A percentile compares a stretch with the other conserved stretches of the same genome.
Conservation (phyloP, 2,888 invertebrate species). For the Heterodera filipjevi region DNA sequence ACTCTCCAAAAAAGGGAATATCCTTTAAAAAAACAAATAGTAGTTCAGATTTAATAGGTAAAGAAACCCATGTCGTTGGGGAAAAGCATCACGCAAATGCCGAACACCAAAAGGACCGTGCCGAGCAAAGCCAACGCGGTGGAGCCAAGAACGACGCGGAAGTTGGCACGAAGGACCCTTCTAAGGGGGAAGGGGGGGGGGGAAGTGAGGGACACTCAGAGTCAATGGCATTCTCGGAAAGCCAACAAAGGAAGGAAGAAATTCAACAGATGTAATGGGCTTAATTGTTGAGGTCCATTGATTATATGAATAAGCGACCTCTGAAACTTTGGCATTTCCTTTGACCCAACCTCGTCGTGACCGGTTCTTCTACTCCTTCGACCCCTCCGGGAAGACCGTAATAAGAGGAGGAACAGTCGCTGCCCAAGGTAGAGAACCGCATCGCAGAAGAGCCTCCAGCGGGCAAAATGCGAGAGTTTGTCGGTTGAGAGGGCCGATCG, state of each 20-base stretch:
- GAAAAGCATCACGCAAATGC: slow-evolving; percentile 46
- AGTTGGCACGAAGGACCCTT: slow-evolving; percentile 53
- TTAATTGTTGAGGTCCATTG: no score
- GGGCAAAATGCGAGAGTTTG: slow-evolving; percentile 1
- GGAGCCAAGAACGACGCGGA: slow-evolving; percentile 58
- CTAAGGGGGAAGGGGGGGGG: slow-evolving; percentile 40
- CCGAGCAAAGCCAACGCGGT: slow-evolving; percentile 55
- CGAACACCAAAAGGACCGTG: slow-evolving; percentile 43
- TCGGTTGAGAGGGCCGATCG: not conserved
- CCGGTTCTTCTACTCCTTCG: not conserved
- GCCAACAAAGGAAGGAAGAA: no score
- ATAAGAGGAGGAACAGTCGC: slow-evolving; percentile 47
- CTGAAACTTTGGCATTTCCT: not conserved
- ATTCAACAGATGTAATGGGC: no score
- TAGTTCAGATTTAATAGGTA: no score
- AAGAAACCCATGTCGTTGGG: slow-evolving; percentile 50
- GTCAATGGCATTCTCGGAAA: no score
- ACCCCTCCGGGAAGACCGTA: slow-evolving; percentile 44
- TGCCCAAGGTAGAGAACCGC: slow-evolving; percentile 42
- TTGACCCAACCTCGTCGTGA: slow-evolving; percentile 1
- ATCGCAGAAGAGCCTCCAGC: slow-evolving; percentile 21
- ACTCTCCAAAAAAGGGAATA: no score
- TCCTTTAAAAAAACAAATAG: no score
- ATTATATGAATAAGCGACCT: no score
- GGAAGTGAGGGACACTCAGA: not conserved